These are phyloP conservation scores for Cirrhinus mrigala DNA, from an alignment of 2,797 vertebrate genomes.

Conservation along the genomic window DNA sequence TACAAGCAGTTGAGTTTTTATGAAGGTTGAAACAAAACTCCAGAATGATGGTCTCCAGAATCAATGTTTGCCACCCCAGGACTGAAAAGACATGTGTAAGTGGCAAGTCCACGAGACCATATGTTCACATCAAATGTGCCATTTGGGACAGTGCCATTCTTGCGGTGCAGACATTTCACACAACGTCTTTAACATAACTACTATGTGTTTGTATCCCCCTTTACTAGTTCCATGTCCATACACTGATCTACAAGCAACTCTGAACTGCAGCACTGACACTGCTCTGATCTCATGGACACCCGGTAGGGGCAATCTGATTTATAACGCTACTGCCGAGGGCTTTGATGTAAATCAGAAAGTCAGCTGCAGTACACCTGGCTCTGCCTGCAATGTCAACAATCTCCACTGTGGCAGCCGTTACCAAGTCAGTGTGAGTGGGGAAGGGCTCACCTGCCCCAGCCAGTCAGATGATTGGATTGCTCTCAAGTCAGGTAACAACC, in stretches of 20 bases:
- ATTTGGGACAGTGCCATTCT: not conserved
- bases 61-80: not conserved
- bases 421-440: conserved; percentile 70
- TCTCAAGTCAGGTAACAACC: conserved; percentile 71
- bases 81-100: not conserved
- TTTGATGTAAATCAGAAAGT: conserved; percentile 28
- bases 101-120: not conserved
- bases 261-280: conserved; percentile 73
- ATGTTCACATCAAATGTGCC: not conserved
- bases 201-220: not conserved
- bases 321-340: conserved; percentile 66
- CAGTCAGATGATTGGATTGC: conserved; percentile 59
- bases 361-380: conserved; percentile 67
- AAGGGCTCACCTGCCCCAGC: conserved; percentile 70
- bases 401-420: conserved; percentile 75
- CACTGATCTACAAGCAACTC: conserved; percentile 48
- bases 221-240: conserved; percentile 76
- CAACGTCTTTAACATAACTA: not conserved
- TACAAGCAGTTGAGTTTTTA: not conserved
- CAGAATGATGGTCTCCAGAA: not conserved
- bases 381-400: conserved; percentile 72
- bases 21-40: not conserved
- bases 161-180: not conserved
- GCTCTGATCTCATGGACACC: conserved; percentile 75
- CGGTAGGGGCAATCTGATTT: conserved; percentile 71